Percentiles rank a stretch among this genome's conserved stretches.
Evolutionary conservation across 2,797 vertebrate species (phyloP).

Genomic region (Scomberomorus guttatus): DNA sequence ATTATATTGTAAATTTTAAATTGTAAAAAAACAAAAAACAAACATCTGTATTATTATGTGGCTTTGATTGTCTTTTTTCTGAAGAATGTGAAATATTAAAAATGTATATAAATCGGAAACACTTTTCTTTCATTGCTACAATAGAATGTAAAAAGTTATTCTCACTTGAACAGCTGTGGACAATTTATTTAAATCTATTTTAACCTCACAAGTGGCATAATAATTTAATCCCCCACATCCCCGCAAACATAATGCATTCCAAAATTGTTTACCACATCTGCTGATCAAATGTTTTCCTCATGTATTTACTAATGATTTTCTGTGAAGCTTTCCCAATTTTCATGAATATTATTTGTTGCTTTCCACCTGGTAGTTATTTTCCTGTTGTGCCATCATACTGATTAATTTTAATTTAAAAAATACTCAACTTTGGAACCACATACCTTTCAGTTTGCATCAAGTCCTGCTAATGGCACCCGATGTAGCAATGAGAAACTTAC

Average conservation of each 20-base stretch:
- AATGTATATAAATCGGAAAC: conserved; percentile 74
- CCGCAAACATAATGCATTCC: conserved; percentile 22
- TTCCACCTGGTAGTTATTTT: conserved; percentile 32
- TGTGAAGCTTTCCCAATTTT: conserved; percentile 1
- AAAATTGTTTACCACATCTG: conserved; percentile 25
- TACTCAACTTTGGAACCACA: conserved; percentile 7
- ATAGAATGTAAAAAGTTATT: background rate
- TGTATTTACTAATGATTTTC: conserved; percentile 21
- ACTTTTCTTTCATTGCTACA: conserved; percentile 34
- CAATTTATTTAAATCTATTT: conserved; percentile 1
- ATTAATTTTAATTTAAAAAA: conserved; percentile 12
- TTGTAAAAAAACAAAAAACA: conserved; percentile 81
- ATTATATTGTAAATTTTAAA: conserved; percentile 86
- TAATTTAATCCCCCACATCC: background rate
- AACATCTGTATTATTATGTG: conserved; percentile 81
- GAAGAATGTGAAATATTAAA: conserved; percentile 85
- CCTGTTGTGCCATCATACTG: background rate
- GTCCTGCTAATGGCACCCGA: background rate
- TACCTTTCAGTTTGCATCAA: conserved; percentile 11
- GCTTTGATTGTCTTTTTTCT: conserved; percentile 83
- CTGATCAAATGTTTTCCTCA: conserved; percentile 12
- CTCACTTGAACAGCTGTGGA: conserved; percentile 9
- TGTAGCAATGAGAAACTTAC: no score
- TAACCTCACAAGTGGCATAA: conserved; percentile 13
- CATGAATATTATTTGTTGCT: conserved; percentile 6